Evolutionary conservation across 64 coral and sea anemone species (phyloP).

Genomic region (Stylophora pistillata): DNA sequence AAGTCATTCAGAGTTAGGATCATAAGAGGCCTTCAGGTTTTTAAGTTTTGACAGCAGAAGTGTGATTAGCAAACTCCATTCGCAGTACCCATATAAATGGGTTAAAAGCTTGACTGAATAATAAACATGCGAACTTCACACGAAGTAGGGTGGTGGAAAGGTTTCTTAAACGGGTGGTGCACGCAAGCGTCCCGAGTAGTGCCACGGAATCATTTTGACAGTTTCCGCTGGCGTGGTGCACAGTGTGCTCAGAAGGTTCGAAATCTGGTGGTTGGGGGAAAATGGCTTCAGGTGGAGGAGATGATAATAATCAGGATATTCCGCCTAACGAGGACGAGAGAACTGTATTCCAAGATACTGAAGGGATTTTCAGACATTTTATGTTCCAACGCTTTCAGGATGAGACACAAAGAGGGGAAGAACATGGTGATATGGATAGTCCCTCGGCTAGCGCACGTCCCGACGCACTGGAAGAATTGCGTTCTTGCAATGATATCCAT

Average conservation of each 20-base stretch:
- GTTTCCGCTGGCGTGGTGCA: neutral
- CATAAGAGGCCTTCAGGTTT: no score
- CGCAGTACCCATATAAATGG: no score
- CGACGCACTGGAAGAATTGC: slow-evolving; percentile 95
- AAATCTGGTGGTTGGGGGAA: neutral
- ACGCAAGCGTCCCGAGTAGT: no score
- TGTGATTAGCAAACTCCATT: no score
- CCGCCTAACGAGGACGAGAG: slow-evolving; percentile 71
- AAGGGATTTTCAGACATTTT: slow-evolving; percentile 89
- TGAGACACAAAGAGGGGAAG: slow-evolving; percentile 67
- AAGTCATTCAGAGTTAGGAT: no score
- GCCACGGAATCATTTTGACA: neutral
- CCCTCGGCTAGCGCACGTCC: slow-evolving; percentile 60
- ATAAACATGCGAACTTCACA: no score
- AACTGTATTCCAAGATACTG: slow-evolving; percentile 67
- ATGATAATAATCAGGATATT: slow-evolving; percentile 45
- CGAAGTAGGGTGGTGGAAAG: no score
- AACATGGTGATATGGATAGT: slow-evolving; percentile 59
- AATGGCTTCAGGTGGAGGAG: slow-evolving; percentile 82
- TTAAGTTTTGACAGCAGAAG: no score
- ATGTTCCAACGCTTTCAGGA: slow-evolving; percentile 90
- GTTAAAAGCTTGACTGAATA: no score
- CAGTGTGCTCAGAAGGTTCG: neutral
- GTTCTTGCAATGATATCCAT: slow-evolving; percentile 78
- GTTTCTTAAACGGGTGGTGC: no score